Evolutionary conservation across 1,140 invertebrate genomes (phyloP).

Genomic region (Tetramorium alpestre): DNA sequence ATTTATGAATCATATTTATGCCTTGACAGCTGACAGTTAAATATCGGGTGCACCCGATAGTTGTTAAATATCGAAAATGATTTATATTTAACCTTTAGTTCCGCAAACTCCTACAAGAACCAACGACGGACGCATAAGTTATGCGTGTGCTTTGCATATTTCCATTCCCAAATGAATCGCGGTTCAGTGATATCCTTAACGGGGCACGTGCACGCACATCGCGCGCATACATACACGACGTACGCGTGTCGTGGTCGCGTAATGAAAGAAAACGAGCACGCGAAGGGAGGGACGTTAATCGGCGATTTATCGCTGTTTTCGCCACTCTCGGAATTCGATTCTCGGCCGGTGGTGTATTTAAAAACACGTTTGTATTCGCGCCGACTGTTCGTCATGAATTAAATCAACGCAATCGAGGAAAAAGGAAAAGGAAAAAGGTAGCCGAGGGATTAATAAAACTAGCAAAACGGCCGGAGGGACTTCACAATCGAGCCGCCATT

Average conservation of each 20-base stretch:
- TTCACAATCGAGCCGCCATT: conserved; percentile 28
- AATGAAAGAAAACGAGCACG: conserved; percentile 34
- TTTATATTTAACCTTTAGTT: background rate
- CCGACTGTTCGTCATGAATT: conserved; percentile 44
- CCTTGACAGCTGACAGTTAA: background rate
- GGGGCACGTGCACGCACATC: conserved; percentile 55
- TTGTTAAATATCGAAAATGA: background rate
- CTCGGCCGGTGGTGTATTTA: conserved; percentile 42
- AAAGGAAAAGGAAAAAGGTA: background rate
- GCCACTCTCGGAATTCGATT: conserved; percentile 41
- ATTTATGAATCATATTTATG: background rate
- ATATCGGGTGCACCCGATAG: background rate
- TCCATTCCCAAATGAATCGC: conserved; percentile 61
- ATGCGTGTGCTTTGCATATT: conserved; percentile 61
- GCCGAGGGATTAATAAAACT: conserved; percentile 35
- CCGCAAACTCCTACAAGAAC: conserved; percentile 5
- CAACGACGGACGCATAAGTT: background rate
- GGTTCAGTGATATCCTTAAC: conserved; percentile 56
- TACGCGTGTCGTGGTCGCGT: conserved; percentile 2
- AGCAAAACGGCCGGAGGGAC: conserved; percentile 4
- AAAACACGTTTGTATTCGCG: conserved; percentile 55
- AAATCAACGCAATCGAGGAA: conserved; percentile 13
- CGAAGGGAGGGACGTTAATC: conserved; percentile 47
- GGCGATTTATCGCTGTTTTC: conserved; percentile 60
- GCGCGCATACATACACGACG: conserved; percentile 9